Evolutionary conservation across 2,113 vertebrate genomes (phyloP), one percentile per base, ranked within the genome.

Genomic region (Monopterus albus): DNA sequence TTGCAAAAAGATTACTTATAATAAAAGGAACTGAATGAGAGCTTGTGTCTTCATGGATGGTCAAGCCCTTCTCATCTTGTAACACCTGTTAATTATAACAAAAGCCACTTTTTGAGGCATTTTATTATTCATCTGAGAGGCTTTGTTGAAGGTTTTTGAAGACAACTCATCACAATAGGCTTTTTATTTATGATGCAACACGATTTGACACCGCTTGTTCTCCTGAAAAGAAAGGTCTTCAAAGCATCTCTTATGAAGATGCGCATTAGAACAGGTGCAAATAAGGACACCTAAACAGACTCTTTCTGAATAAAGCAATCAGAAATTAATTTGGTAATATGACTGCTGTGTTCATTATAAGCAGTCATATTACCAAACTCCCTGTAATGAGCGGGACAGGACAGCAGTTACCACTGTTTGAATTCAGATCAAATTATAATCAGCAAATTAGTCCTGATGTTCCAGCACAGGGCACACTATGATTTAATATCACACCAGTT

Each of bases 361-460:
- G 52, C 67, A 60, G 50, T 83, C 60, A 15, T 62, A 65, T 77
- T 75, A 86, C 79, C 66, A 66, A 76, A 79, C 56, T 72, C 72
- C 7, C 57, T 7, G n/a, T 85, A 83, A 82, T 73, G 80, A 85
- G 65, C 66, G 3, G 77, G 77, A 88, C 64, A 83, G 78, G 87
- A 75, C 78, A 63, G 74, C 65, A 78, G 85, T 85, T 81, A 84
- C 62, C 57, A 69, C 55, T 23, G 69, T 80, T 78, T 78, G 77
- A 83, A 81, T 78, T 82, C 62, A 70, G 62, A 85, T 89, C 46
- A 52, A 75, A 85, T 82, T 75, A 74, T 60, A 70, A 81, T 81
- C 60, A 60, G 72, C 58, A 78, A 81, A 85, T 79, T 88, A 78
- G 62, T 51, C 29, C 7, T 55, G 52, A 61, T 82, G 83, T 70